These are phyloP conservation scores for Halcyon leucocephala DNA, from an alignment of 2,797 vertebrate genomes.

Conservation along the genomic window DNA sequence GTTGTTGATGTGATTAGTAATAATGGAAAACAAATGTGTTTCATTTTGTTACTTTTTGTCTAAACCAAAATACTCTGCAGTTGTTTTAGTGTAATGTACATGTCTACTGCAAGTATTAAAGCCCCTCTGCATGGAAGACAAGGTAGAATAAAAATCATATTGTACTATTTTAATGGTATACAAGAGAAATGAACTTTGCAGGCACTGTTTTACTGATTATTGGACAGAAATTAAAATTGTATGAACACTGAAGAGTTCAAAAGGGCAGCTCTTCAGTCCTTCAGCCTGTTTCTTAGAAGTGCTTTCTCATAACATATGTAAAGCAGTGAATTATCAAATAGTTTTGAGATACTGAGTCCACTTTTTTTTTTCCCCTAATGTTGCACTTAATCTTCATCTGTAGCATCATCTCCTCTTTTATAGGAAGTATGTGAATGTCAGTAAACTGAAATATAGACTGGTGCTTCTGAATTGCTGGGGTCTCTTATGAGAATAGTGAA, in stretches of 20 bases:
- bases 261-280: neutral
- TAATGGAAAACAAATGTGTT: neutral
- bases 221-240: neutral
- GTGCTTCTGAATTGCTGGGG: neutral
- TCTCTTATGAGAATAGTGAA: neutral
- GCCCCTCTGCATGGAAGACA: accelerated
- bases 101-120: neutral
- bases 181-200: neutral
- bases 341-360: neutral
- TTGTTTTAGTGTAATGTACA: neutral
- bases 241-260: neutral
- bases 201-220: neutral
- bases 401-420: neutral
- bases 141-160: neutral
- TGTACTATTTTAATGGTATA: neutral
- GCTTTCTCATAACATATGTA: neutral
- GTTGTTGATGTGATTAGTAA: neutral
- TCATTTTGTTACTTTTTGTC: neutral
- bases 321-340: neutral
- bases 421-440: neutral
- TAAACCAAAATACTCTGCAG: neutral
- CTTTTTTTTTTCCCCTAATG: neutral
- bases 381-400: neutral
- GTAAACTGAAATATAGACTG: neutral
- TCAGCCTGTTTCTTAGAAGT: neutral